A percentile compares a stretch with the other conserved stretches of the same genome.
Conservation (phyloP, 2,797 vertebrate species). For the Iguana delicatissima region DNA sequence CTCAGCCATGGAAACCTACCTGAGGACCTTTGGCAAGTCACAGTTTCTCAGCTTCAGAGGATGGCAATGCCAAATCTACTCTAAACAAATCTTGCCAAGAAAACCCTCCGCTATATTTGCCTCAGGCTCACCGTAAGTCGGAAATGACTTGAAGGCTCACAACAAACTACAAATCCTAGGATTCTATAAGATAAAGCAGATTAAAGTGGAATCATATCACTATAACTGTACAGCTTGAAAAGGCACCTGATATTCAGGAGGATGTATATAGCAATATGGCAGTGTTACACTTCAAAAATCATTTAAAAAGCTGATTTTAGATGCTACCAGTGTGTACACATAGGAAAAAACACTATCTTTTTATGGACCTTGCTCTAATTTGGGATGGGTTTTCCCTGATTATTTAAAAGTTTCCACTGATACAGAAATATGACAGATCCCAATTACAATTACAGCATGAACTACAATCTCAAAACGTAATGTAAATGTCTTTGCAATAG, state of each 20-base stretch:
- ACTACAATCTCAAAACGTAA: neutral
- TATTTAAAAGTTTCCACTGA: slow-evolving; percentile 13
- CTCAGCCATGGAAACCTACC: no score
- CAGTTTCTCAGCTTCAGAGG: no score
- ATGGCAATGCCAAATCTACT: no score
- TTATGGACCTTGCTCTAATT: neutral
- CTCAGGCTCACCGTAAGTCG: no score
- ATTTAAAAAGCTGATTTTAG: neutral
- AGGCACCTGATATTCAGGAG: neutral
- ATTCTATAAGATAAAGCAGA: no score
- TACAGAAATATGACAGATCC: slow-evolving; percentile 29
- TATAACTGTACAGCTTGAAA: no score
- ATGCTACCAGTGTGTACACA: neutral
- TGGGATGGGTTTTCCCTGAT: neutral
- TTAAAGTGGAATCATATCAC: no score
- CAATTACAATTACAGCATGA: slow-evolving; percentile 36
- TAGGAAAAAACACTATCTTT: neutral
- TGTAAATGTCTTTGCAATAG: slow-evolving; percentile 13
- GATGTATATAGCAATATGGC: neutral
- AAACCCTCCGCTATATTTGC: no score
- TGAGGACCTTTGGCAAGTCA: no score
- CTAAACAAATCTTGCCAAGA: no score
- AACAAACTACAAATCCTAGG: no score
- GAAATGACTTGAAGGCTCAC: no score
- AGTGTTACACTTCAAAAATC: neutral